These are phyloP conservation scores for Microplitis deprimator DNA, from an alignment of 2,888 invertebrate genomes.

Conservation along the genomic window DNA sequence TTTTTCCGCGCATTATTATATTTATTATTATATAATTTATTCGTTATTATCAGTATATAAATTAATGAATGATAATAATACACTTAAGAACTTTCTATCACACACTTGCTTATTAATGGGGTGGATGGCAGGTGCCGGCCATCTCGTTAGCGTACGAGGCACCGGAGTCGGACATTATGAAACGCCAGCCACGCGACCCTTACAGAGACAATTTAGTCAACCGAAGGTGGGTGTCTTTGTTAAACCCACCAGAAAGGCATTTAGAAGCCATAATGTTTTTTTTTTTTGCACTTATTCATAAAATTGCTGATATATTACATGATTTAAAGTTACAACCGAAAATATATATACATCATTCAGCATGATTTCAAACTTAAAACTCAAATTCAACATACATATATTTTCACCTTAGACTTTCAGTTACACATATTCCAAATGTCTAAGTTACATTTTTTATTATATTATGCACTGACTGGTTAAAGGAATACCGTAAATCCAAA, in stretches of 20 bases:
- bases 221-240: slow-evolving; percentile 87
- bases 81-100: slow-evolving; percentile 17
- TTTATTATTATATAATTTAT: slow-evolving; percentile 1
- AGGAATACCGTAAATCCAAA: not conserved
- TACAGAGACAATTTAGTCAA: slow-evolving; percentile 99
- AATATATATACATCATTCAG: slow-evolving; percentile 25
- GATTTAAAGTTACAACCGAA: slow-evolving; percentile 4
- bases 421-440: not conserved
- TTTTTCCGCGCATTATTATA: not conserved
- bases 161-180: slow-evolving; percentile 99
- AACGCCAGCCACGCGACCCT: slow-evolving; percentile 97
- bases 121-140: slow-evolving; percentile 88
- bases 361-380: not conserved
- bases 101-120: slow-evolving; percentile 62
- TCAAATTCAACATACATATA: not conserved
- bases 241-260: slow-evolving; percentile 64
- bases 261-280: slow-evolving; percentile 20
- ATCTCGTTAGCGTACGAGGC: slow-evolving; percentile 99
- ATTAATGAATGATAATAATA: not conserved
- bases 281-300: slow-evolving; percentile 44
- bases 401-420: slow-evolving; percentile 2
- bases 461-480: not conserved
- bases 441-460: not conserved
- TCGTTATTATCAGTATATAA: not conserved
- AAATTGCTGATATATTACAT: slow-evolving; percentile 16